These are phyloP conservation scores for Holacanthus passer DNA, from an alignment of 2,113 vertebrate genomes.

Conservation along the genomic window DNA sequence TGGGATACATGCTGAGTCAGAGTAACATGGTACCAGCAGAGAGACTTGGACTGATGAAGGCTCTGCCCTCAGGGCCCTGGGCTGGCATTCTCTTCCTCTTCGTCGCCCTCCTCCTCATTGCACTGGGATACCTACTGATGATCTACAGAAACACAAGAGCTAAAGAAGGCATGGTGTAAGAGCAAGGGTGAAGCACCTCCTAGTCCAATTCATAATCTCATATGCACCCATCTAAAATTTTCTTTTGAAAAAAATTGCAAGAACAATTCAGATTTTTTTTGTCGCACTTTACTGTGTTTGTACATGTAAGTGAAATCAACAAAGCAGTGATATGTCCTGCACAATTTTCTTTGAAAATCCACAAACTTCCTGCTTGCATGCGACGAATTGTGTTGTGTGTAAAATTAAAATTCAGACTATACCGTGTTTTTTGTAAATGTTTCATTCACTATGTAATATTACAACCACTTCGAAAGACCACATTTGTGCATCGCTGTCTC, in stretches of 20 bases:
- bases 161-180: conserved; percentile 51
- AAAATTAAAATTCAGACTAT: not conserved
- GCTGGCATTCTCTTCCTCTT: conserved; percentile 75
- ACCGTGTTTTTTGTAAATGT: not conserved
- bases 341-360: not conserved
- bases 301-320: not conserved
- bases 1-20: conserved; percentile 92
- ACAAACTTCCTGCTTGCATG: not conserved
- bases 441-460: not conserved
- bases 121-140: conserved; percentile 44
- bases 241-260: not conserved
- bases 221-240: not conserved
- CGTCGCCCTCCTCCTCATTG: conserved; percentile 47
- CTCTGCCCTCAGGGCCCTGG: conserved; percentile 78
- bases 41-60: conserved; percentile 53
- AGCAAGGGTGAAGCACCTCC: not conserved
- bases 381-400: not conserved
- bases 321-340: not conserved
- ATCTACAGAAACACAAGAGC: conserved; percentile 23
- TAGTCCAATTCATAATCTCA: not conserved
- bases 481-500: not conserved
- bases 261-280: not conserved
- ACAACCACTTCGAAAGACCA: not conserved
- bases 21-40: conserved; percentile 86
- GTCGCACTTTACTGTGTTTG: not conserved